phyloP scores from a whole-genome alignment of 2,888 invertebrate species.

The Nomada fabriciana region DNA sequence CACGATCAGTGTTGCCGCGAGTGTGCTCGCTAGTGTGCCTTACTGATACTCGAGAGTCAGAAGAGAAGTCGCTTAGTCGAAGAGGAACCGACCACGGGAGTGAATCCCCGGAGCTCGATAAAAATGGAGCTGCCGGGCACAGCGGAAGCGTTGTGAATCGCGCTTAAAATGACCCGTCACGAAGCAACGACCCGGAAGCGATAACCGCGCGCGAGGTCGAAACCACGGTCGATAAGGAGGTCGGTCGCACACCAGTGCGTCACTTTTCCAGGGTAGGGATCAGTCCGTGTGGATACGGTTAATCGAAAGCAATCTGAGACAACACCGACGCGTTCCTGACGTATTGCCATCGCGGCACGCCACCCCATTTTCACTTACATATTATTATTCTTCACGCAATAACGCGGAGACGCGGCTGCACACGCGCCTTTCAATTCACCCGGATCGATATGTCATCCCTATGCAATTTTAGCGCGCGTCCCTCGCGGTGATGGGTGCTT shows the following conservation, averaged over 20 bases:
- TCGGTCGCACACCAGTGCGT: slow-evolving; percentile 68
- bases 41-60: too few relatives aligned
- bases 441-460: not conserved
- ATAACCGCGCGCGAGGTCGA: slow-evolving; percentile 76
- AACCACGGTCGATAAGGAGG: slow-evolving; percentile 78
- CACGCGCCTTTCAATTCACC: not conserved
- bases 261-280: slow-evolving; percentile 56
- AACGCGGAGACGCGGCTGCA: not conserved
- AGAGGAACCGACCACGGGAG: too few relatives aligned
- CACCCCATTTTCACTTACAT: slow-evolving; percentile 40
- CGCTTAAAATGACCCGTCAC: slow-evolving; percentile 74
- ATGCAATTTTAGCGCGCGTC: not conserved
- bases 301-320: slow-evolving; percentile 66
- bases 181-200: slow-evolving; percentile 77
- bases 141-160: slow-evolving; percentile 63
- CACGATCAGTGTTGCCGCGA: too few relatives aligned
- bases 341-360: slow-evolving; percentile 51
- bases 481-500: not conserved
- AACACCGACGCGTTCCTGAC: slow-evolving; percentile 65
- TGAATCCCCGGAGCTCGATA: not conserved
- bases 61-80: too few relatives aligned
- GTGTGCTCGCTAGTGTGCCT: too few relatives aligned
- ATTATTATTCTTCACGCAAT: slow-evolving; percentile 54
- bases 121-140: slow-evolving; percentile 5
- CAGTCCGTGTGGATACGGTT: slow-evolving; percentile 55